Percentiles rank a stretch among this genome's conserved stretches.
phyloP scores from a whole-genome alignment of 2,888 invertebrate genomes.

The Ctenicera cuprea region DNA sequence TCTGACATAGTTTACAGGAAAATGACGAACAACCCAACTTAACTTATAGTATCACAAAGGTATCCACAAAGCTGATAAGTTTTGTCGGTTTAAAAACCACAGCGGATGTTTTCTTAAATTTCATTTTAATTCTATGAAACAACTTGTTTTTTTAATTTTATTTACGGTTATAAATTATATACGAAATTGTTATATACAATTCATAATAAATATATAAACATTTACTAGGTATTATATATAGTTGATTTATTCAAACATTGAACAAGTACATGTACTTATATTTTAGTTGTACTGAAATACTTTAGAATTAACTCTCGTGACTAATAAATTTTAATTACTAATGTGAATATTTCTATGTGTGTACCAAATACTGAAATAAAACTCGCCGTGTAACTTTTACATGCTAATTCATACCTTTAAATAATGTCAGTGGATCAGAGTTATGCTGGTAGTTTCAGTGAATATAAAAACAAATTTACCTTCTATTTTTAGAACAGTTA shows the following conservation, averaged over 20 bases:
- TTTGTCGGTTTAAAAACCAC: constrained; percentile 45
- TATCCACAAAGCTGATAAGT: constrained; percentile 50
- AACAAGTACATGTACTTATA: no score
- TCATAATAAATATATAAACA: no score
- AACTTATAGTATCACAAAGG: constrained; percentile 32
- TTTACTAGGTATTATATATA: no score
- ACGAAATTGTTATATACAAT: no score
- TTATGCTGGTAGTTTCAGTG: constrained; percentile 14
- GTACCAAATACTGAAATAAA: no score
- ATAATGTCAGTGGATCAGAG: constrained; percentile 10
- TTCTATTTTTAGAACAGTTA: constrained; percentile 22
- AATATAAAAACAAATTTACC: background rate
- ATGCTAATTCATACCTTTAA: background rate
- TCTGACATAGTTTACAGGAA: background rate
- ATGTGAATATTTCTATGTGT: no score
- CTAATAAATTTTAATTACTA: no score
- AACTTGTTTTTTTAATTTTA: no score
- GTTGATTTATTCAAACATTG: no score
- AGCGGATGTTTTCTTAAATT: constrained; percentile 49
- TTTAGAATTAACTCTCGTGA: no score
- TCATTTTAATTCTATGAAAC: background rate
- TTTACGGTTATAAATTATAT: no score
- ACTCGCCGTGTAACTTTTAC: background rate
- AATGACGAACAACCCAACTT: background rate
- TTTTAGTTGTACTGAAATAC: no score